These are phyloP conservation scores for Myopa tessellatipennis DNA, from an alignment of 2,888 invertebrate genomes.

Conservation along the genomic window DNA sequence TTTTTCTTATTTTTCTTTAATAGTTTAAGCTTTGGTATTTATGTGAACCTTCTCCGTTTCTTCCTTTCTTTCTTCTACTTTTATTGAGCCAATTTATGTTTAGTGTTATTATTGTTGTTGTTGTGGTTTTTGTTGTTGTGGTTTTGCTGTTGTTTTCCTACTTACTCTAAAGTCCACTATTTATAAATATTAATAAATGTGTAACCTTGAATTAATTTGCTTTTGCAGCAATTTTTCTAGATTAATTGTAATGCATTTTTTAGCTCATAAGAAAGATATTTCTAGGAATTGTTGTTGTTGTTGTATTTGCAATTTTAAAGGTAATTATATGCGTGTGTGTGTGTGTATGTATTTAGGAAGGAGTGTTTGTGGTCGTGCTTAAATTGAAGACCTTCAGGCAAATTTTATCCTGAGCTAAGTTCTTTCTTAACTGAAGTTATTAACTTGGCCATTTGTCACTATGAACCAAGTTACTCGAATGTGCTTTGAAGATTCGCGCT, in stretches of 20 bases:
- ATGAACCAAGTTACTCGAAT: background rate
- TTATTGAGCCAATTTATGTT: background rate
- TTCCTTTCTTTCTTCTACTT: background rate
- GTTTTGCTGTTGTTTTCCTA: background rate
- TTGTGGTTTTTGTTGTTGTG: background rate
- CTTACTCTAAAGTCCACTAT: background rate
- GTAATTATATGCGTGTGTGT: no score
- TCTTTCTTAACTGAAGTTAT: background rate
- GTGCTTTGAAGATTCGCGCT: background rate
- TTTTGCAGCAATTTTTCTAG: slow-evolving; percentile 39
- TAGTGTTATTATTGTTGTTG: background rate
- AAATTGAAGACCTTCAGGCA: background rate
- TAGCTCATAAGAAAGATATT: background rate
- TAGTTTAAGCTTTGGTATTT: background rate
- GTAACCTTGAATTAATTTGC: slow-evolving; percentile 59
- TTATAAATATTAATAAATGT: slow-evolving; percentile 62
- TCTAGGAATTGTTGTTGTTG: background rate
- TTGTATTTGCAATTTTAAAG: no score
- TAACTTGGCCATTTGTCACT: slow-evolving; percentile 9
- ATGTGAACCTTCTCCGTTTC: background rate
- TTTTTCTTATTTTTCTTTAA: background rate
- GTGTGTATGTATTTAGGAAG: no score
- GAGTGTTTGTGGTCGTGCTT: background rate
- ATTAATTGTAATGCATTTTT: background rate
- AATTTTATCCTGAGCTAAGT: background rate